phyloP scores from a whole-genome alignment of 1,140 invertebrate genomes.

The Homarus americanus region DNA sequence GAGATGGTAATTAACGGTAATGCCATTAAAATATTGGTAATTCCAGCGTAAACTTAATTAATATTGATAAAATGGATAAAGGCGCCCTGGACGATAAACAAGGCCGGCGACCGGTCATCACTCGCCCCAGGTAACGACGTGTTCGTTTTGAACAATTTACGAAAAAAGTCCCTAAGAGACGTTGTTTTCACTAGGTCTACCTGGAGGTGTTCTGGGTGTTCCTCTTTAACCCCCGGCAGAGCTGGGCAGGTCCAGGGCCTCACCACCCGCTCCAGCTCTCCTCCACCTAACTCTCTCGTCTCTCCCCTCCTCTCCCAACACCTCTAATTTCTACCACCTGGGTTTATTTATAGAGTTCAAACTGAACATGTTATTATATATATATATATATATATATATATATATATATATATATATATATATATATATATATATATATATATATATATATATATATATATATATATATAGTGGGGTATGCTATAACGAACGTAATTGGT shows the following conservation, averaged over 20 bases:
- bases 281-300: background rate
- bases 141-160: too few relatives aligned
- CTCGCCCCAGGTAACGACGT: too few relatives aligned
- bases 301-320: background rate
- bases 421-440: too few relatives aligned
- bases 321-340: too few relatives aligned
- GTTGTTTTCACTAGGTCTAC: background rate
- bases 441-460: too few relatives aligned
- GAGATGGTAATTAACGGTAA: background rate
- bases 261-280: background rate
- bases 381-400: too few relatives aligned
- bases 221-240: background rate
- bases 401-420: too few relatives aligned
- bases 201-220: background rate
- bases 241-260: background rate
- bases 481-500: too few relatives aligned
- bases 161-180: background rate
- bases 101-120: background rate
- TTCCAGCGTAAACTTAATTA: conserved; percentile 7
- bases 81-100: background rate
- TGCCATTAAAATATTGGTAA: conserved; percentile 5
- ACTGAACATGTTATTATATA: too few relatives aligned
- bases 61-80: background rate
- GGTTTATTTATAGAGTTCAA: too few relatives aligned
- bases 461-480: too few relatives aligned